Conservation (phyloP, 2,888 invertebrate species). For the Liodrosophila aerea region DNA sequence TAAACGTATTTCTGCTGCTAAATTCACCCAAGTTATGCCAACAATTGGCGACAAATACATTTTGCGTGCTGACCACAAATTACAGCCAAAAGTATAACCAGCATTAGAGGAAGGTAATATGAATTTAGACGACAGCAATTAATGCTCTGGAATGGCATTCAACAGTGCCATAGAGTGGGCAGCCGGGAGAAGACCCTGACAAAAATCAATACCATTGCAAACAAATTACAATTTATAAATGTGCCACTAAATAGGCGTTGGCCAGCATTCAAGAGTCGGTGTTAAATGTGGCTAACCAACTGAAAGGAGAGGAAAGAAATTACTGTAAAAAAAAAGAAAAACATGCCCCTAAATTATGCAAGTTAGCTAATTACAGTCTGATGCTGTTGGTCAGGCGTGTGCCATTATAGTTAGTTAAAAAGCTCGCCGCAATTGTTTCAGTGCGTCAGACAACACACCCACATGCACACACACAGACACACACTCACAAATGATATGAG, state of each 20-base stretch:
- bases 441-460: slow-evolving; percentile 28
- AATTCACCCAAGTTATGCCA: background rate
- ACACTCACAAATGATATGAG: slow-evolving; percentile 41
- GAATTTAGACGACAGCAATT: slow-evolving; percentile 62
- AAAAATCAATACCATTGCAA: slow-evolving; percentile 64
- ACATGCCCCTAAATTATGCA: slow-evolving; percentile 56
- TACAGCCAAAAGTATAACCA: slow-evolving; percentile 34
- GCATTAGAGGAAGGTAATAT: too few relatives aligned
- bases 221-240: slow-evolving; percentile 40
- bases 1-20: background rate
- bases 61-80: slow-evolving; percentile 60
- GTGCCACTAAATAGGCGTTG: slow-evolving; percentile 26
- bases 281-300: slow-evolving; percentile 20
- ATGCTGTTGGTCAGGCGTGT: slow-evolving; percentile 44
- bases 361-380: slow-evolving; percentile 64
- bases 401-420: slow-evolving; percentile 43
- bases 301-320: background rate
- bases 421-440: slow-evolving; percentile 48
- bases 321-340: slow-evolving; percentile 20
- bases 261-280: slow-evolving; percentile 17
- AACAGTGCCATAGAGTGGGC: slow-evolving; percentile 5
- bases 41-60: slow-evolving; percentile 31
- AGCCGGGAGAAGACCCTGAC: background rate
- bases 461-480: slow-evolving; percentile 12
- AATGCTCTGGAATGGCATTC: slow-evolving; percentile 43